Conservation (phyloP, 1,140 invertebrate genomes). For the Laupala kohalensis region DNA sequence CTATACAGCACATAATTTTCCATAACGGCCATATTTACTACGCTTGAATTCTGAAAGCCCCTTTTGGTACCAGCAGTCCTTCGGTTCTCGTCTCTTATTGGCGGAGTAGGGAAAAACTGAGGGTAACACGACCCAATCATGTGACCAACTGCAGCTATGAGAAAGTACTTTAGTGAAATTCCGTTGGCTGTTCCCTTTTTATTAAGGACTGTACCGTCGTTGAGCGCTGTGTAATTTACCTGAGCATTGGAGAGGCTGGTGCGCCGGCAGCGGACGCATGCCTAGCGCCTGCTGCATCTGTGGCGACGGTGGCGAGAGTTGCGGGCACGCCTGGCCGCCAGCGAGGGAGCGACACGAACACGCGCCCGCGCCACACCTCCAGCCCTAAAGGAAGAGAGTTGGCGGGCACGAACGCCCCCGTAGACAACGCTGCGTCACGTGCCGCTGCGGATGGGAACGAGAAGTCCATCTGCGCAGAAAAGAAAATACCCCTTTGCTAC, state of each 20-base stretch:
- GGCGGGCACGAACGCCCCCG: constrained; percentile 44
- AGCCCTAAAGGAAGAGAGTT: constrained; percentile 62
- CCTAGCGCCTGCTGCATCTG: constrained; percentile 21
- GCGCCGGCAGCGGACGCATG: background rate
- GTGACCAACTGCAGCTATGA: too few species aligned
- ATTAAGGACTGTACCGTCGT: too few species aligned
- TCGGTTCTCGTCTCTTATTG: too few species aligned
- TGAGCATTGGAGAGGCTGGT: background rate
- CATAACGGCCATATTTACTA: too few species aligned
- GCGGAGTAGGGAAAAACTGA: too few species aligned
- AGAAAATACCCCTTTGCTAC: too few species aligned
- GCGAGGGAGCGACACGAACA: constrained; percentile 62
- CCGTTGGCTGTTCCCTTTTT: background rate
- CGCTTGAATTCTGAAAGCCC: too few species aligned
- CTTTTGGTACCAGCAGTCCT: too few species aligned
- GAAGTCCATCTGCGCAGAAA: constrained; percentile 7
- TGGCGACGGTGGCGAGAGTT: constrained; percentile 49
- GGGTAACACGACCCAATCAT: too few species aligned
- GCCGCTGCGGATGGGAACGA: background rate
- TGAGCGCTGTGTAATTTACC: background rate
- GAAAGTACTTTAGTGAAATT: too few species aligned
- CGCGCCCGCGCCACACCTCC: constrained; percentile 56
- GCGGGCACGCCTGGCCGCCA: constrained; percentile 60
- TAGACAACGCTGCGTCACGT: constrained; percentile 26
- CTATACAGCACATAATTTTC: too few species aligned